Conservation (phyloP, 35 echinoderm and acorn worm genomes). For the Apostichopus parvimensis region DNA sequence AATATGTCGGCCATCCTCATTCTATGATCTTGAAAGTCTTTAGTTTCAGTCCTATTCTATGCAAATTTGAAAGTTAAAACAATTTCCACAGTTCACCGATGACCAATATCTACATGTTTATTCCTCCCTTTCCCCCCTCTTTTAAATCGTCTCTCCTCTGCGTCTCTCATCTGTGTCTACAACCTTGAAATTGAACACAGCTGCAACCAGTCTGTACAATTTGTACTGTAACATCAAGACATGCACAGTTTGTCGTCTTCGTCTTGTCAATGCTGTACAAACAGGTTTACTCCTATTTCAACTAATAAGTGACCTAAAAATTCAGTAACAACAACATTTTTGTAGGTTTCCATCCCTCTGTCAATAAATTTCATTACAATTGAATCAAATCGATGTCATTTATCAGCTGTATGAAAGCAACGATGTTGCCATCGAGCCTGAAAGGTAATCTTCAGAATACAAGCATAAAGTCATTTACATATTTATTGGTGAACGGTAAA, state of each 20-base stretch:
- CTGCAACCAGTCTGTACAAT: too few relatives aligned
- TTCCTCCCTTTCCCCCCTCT: too few relatives aligned
- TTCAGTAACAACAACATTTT: slow-evolving; percentile 9
- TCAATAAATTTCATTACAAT: slow-evolving; percentile 24
- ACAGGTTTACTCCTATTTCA: not conserved
- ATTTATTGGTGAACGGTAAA: slow-evolving; percentile 32
- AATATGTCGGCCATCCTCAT: too few relatives aligned
- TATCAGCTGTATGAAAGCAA: not conserved
- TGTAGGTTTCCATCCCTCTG: slow-evolving; percentile 16
- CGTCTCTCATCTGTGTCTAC: too few relatives aligned
- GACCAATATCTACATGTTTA: too few relatives aligned
- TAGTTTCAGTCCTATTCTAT: too few relatives aligned
- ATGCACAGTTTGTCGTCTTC: not conserved
- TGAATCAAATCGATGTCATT: slow-evolving; percentile 1
- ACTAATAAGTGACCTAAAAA: slow-evolving; percentile 10
- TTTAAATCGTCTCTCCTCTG: too few relatives aligned
- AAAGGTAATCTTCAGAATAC: not conserved
- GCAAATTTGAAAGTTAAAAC: too few relatives aligned
- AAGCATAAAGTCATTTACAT: slow-evolving; percentile 38
- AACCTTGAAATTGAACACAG: too few relatives aligned
- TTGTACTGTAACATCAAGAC: not conserved
- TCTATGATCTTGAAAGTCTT: too few relatives aligned
- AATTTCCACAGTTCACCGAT: too few relatives aligned
- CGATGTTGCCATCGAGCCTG: not conserved
- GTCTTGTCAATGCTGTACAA: not conserved